phyloP scores from a whole-genome alignment of 1,140 invertebrate species.

The Colletes latitarsis region DNA sequence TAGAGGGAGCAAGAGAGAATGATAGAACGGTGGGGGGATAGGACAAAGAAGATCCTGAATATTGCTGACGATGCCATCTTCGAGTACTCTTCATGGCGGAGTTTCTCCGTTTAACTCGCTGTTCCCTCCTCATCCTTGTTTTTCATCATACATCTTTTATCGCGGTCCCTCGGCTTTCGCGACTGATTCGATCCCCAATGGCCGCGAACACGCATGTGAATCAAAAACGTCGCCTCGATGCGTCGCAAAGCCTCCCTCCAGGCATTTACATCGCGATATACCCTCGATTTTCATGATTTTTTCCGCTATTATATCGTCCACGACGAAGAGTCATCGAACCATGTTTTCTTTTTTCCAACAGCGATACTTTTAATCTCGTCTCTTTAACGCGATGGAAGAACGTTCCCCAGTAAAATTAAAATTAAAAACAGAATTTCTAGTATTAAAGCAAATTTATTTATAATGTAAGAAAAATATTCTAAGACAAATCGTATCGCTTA shows the following conservation, averaged over 20 bases:
- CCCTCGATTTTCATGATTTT: not conserved
- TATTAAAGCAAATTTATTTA: too few relatives aligned
- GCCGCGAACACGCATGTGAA: not conserved
- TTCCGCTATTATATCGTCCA: too few relatives aligned
- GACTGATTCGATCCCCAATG: not conserved
- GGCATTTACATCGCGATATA: not conserved
- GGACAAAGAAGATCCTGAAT: conserved; percentile 70
- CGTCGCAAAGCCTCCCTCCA: too few relatives aligned
- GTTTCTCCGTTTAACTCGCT: conserved; percentile 68
- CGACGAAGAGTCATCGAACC: too few relatives aligned
- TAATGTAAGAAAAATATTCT: too few relatives aligned
- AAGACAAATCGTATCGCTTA: too few relatives aligned
- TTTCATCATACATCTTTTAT: conserved; percentile 37
- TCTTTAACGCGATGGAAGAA: too few relatives aligned
- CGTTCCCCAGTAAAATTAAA: too few relatives aligned
- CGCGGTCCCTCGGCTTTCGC: not conserved
- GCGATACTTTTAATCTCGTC: too few relatives aligned
- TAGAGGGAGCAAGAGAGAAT: conserved; percentile 6
- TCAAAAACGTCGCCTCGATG: not conserved
- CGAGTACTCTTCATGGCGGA: conserved; percentile 67
- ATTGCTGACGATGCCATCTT: conserved; percentile 76
- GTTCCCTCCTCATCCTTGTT: conserved; percentile 36
- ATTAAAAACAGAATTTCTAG: too few relatives aligned
- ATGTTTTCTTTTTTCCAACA: too few relatives aligned
- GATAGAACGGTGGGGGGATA: conserved; percentile 21